Base-by-base conservation (phyloP, 2,113 vertebrate genomes). In the Paralichthys olivaceus region DNA sequence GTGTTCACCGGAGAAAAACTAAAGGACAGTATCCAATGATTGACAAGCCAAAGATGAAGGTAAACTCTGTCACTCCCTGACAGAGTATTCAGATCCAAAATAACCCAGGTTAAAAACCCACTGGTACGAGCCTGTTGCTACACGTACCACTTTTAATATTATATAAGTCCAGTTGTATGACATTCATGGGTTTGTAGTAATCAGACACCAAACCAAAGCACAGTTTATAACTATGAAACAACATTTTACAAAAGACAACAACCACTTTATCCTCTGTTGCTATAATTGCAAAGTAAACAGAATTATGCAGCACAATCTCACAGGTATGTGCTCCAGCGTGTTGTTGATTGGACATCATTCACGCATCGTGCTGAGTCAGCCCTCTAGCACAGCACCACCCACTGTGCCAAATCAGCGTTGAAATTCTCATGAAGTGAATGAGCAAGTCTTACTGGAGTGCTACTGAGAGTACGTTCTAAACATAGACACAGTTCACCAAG, bases 231-330 rank as follows among this genome's bases (percentile, higher is more conserved):
- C 26, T 6, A n/a, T 14, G 9, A 26, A 6, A 5, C 2, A 19
- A 7, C 7, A 2, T 17, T 53, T 53, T 32, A 51, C 43, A 69
- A 25, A 9, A 2, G 19, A 40, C 9, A 19, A 29, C 26, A 29
- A 32, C 19, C 57, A 59, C 49, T 51, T n/a, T 8, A 51, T n/a
- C 49, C 49, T 8, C 20, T 47, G 43, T 47, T 70, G 59, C 60
- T 45, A 14, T 60, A 29, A 49, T 60, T 69, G 53, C 76, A 70
- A 57, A 15, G 25, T 47, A 73, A 84, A 75, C 58, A 32, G 14
- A 74, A 69, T 32, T 62, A 67, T 17, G 11, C 40, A 1, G 2
- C 1, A 34, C 12, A 40, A 72, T 70, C 61, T 49, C 61, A 9
- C 29, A 23, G 67, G 68, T 65, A 53, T 54, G 59, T 57, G 40